A percentile compares a stretch with the other conserved stretches of the same genome.
phyloP scores from a whole-genome alignment of 2,113 vertebrate genomes.

The Caretta caretta region DNA sequence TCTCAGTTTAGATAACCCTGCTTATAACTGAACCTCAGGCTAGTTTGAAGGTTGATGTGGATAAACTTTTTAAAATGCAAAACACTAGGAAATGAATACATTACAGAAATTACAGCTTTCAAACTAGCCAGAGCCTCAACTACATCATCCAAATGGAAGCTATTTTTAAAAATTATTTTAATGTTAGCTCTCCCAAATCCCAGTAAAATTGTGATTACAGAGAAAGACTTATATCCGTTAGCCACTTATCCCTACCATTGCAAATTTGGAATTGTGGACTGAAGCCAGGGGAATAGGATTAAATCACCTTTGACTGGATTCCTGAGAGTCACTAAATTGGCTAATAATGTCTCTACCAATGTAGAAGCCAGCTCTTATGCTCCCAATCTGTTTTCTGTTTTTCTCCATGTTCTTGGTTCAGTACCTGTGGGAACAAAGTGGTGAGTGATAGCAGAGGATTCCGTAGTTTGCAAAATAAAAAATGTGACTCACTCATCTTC shows the following conservation, averaged over 20 bases:
- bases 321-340: background rate
- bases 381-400: background rate
- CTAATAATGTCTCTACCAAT: background rate
- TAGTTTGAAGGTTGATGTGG: conserved; percentile 10
- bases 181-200: background rate
- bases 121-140: background rate
- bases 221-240: background rate
- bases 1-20: background rate
- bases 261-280: background rate
- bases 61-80: conserved; percentile 41
- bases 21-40: background rate
- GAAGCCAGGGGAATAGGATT: background rate
- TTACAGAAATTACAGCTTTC: background rate
- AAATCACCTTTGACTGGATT: background rate
- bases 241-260: background rate
- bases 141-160: background rate
- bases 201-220: background rate
- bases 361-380: background rate
- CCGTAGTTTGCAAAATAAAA: background rate
- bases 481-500: background rate
- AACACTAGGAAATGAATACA: background rate
- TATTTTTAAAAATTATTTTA: conserved; percentile 6
- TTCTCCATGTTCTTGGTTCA: background rate
- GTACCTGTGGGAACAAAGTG: background rate
- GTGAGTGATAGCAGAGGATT: background rate